phyloP scores from a whole-genome alignment of 2,888 invertebrate species.

The Eretmocerus hayati region DNA sequence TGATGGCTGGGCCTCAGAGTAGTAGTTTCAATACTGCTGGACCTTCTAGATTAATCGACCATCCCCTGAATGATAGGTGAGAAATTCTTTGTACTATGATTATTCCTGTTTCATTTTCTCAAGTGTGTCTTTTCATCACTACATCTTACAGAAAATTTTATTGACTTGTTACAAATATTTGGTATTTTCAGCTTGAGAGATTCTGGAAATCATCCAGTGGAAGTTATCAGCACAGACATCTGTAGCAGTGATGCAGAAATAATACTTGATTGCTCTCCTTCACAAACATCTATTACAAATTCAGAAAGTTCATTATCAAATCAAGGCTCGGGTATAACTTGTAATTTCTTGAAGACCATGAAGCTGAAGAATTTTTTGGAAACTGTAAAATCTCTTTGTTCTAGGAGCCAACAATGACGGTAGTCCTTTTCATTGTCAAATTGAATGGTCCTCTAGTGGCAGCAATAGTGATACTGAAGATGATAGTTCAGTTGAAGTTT shows the following conservation, averaged over 20 bases:
- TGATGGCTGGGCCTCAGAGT: constrained; percentile 26
- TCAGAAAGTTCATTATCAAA: constrained; percentile 29
- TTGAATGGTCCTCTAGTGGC: constrained; percentile 66
- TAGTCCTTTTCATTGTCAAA: constrained; percentile 66
- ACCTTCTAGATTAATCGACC: constrained; percentile 38
- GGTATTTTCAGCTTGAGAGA: no score
- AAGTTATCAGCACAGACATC: neutral
- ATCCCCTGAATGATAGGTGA: constrained; percentile 38
- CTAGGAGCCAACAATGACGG: constrained; percentile 48
- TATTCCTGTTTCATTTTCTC: no score
- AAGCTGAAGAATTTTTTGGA: neutral
- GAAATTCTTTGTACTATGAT: no score
- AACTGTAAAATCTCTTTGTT: constrained; percentile 2
- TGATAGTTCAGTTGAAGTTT: constrained; percentile 15
- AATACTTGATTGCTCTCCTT: constrained; percentile 5
- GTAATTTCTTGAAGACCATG: no score
- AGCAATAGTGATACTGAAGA: constrained; percentile 54
- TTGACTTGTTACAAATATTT: no score
- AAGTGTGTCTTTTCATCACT: no score
- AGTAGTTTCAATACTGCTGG: constrained; percentile 37
- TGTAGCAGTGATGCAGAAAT: neutral
- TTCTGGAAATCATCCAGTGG: neutral
- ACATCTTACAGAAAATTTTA: no score
- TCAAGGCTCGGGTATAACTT: constrained; percentile 33
- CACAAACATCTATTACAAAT: constrained; percentile 27